These are phyloP conservation scores for Synaphobranchus kaupii DNA, from an alignment of 2,797 vertebrate genomes.

Conservation along the genomic window DNA sequence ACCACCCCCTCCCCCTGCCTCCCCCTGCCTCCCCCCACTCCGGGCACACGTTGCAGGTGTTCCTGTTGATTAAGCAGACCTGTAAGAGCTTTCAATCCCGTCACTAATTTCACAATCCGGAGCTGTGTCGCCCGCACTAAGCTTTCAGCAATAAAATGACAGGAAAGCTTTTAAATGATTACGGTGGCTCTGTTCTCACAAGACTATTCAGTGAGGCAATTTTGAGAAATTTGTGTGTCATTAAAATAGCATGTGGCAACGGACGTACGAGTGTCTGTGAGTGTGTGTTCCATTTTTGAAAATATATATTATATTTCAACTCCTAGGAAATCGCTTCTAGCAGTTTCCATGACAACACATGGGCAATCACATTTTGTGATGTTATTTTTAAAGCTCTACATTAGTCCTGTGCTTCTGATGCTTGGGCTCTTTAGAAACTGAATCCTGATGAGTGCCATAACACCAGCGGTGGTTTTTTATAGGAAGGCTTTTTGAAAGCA, in stretches of 20 bases:
- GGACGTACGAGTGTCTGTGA: not conserved
- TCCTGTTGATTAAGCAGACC: slow-evolving; percentile 39
- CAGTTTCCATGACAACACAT: not conserved
- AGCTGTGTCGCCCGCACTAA: slow-evolving; percentile 39
- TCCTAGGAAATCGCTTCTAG: not conserved
- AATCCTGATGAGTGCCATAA: slow-evolving; percentile 6
- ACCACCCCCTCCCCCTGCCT: no score
- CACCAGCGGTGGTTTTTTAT: not conserved
- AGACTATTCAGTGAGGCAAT: not conserved
- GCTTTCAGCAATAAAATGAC: not conserved
- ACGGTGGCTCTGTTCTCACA: not conserved
- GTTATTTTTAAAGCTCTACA: slow-evolving; percentile 9
- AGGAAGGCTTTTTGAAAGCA: not conserved
- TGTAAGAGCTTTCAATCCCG: slow-evolving; percentile 35
- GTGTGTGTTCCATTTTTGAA: not conserved
- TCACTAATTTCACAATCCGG: slow-evolving; percentile 27
- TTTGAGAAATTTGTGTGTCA: not conserved
- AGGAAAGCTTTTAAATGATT: slow-evolving; percentile 4
- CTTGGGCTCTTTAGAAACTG: not conserved
- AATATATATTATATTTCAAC: not conserved
- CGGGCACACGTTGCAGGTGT: slow-evolving; percentile 10
- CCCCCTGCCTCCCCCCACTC: no score
- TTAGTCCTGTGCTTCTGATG: not conserved
- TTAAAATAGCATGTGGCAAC: not conserved
- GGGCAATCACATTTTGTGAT: not conserved